Percentiles rank a stretch among this genome's conserved stretches.
These are phyloP conservation scores for Ophion ventricosus DNA, from an alignment of 2,888 invertebrate genomes.

Conservation along the genomic window DNA sequence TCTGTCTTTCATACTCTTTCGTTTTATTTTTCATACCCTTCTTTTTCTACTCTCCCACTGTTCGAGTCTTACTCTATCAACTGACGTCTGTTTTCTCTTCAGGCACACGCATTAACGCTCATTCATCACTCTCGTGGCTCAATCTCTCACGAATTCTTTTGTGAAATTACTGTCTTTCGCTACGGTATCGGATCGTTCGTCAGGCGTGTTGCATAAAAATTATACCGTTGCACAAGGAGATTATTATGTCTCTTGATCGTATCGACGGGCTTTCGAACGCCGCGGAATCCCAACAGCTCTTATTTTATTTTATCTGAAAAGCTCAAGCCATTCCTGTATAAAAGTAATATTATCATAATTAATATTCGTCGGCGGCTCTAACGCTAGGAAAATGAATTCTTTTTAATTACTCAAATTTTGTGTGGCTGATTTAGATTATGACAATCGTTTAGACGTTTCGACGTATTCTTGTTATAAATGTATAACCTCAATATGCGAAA, in stretches of 20 bases:
- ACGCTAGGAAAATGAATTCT: too few relatives aligned
- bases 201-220: slow-evolving; percentile 39
- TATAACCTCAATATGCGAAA: too few relatives aligned
- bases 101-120: slow-evolving; percentile 34
- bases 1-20: slow-evolving; percentile 22
- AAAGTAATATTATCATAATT: too few relatives aligned
- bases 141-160: slow-evolving; percentile 43
- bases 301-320: background rate
- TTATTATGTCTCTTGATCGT: background rate
- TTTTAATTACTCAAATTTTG: too few relatives aligned
- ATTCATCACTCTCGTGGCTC: slow-evolving; percentile 46
- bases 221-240: slow-evolving; percentile 4
- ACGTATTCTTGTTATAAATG: too few relatives aligned
- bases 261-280: background rate
- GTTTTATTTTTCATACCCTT: slow-evolving; percentile 9
- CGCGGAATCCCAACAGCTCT: background rate
- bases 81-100: slow-evolving; percentile 37
- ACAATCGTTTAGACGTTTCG: too few relatives aligned
- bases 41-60: slow-evolving; percentile 17
- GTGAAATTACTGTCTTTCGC: slow-evolving; percentile 20
- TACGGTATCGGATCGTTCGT: slow-evolving; percentile 26
- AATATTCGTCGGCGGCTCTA: too few relatives aligned
- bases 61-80: background rate
- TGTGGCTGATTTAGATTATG: too few relatives aligned
- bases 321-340: too few relatives aligned